A percentile compares a stretch with the other conserved stretches of the same genome.
Evolutionary conservation across 2,888 invertebrate species (phyloP).

Genomic region (Cryptops parisi): DNA sequence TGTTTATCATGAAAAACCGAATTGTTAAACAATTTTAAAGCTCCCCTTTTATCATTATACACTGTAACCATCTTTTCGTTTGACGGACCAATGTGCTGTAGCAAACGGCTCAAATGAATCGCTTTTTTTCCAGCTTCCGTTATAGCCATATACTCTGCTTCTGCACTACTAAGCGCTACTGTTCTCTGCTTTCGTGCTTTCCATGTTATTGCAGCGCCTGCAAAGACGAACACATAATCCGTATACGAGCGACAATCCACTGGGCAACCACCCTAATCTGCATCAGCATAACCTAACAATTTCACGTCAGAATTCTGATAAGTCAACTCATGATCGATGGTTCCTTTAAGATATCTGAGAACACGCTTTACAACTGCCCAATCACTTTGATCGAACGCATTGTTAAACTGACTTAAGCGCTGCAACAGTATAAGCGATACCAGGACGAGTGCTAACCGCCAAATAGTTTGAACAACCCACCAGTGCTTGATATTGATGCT

Average conservation of each 20-base stretch:
- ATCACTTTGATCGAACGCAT: too few species aligned
- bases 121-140: neutral
- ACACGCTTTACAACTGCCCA: too few species aligned
- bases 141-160: neutral
- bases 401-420: too few species aligned
- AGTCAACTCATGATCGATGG: neutral
- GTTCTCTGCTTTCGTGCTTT: neutral
- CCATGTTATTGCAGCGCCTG: neutral
- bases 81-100: neutral
- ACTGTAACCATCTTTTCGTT: neutral
- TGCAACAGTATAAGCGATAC: constrained; percentile 25
- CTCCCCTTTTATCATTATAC: neutral
- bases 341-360: neutral
- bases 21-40: neutral
- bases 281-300: neutral
- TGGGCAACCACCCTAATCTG: neutral
- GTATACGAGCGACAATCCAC: neutral
- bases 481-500: too few species aligned
- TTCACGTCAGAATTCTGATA: neutral
- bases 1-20: neutral
- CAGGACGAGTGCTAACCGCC: constrained; percentile 19
- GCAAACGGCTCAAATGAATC: neutral
- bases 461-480: too few species aligned
- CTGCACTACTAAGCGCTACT: neutral
- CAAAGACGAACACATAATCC: neutral